A percentile compares a stretch with the other conserved stretches of the same genome.
Evolutionary conservation across 1,140 invertebrate genomes (phyloP).

Genomic region (fruit fly (Drosophila melanogaster)): DNA sequence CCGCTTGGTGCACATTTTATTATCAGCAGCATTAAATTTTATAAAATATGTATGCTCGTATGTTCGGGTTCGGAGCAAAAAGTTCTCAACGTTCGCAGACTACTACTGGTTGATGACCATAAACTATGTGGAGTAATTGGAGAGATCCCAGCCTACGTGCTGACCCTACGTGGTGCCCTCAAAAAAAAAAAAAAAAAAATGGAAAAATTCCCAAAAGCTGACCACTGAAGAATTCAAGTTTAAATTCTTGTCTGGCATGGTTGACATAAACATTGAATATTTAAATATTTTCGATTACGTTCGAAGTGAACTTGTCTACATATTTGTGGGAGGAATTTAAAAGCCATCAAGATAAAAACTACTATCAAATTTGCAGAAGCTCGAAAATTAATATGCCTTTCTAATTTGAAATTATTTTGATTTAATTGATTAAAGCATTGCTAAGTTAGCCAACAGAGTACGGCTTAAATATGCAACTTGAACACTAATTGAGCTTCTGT

Average conservation of each 20-base stretch:
- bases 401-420: too few relatives aligned
- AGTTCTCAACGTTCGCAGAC: conserved; percentile 50
- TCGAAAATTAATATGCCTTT: too few relatives aligned
- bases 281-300: background rate
- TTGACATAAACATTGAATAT: background rate
- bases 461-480: too few relatives aligned
- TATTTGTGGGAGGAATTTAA: background rate
- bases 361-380: too few relatives aligned
- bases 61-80: conserved; percentile 15
- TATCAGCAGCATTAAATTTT: conserved; percentile 77
- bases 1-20: conserved; percentile 57
- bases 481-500: background rate
- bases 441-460: too few relatives aligned
- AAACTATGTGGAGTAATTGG: conserved; percentile 49
- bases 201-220: conserved; percentile 30
- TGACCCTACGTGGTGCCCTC: background rate
- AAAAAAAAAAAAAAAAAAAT: conserved; percentile 29
- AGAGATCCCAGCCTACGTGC: conserved; percentile 23
- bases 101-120: conserved; percentile 38
- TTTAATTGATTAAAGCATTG: too few relatives aligned
- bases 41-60: conserved; percentile 61
- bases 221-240: conserved; percentile 36
- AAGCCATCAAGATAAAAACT: too few relatives aligned
- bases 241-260: conserved; percentile 5
- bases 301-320: background rate